phyloP scores from a whole-genome alignment of 2,113 vertebrate species.

The Romanogobio albipinnatus region DNA sequence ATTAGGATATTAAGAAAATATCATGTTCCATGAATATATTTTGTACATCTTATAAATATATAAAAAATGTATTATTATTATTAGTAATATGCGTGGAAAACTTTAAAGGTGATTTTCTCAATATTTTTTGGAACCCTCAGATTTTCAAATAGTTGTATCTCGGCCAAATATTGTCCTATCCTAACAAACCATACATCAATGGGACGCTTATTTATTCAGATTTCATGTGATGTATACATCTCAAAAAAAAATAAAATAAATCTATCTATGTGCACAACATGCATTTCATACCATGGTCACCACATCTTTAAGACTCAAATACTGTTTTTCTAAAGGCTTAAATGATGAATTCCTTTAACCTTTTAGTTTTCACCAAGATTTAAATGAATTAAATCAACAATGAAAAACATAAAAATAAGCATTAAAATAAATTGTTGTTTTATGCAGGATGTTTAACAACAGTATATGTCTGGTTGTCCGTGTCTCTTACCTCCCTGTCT shows the following conservation, averaged over 20 bases:
- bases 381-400: background rate
- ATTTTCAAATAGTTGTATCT: too few relatives aligned
- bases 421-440: background rate
- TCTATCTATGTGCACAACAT: background rate
- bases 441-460: background rate
- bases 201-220: too few relatives aligned
- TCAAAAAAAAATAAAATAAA: background rate
- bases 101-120: too few relatives aligned
- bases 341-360: background rate
- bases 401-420: background rate
- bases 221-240: too few relatives aligned
- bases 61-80: too few relatives aligned
- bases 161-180: too few relatives aligned
- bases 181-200: too few relatives aligned
- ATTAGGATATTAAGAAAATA: too few relatives aligned
- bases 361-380: background rate
- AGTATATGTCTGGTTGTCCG: background rate
- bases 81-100: too few relatives aligned
- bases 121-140: too few relatives aligned
- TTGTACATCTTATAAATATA: too few relatives aligned
- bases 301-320: background rate
- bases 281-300: background rate
- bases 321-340: background rate
- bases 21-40: too few relatives aligned
- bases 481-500: slow-evolving; percentile 78